Evolutionary conservation across 2,888 invertebrate species (phyloP), one percentile per base, ranked within the genome.

Genomic region (Agrochola circellaris): DNA sequence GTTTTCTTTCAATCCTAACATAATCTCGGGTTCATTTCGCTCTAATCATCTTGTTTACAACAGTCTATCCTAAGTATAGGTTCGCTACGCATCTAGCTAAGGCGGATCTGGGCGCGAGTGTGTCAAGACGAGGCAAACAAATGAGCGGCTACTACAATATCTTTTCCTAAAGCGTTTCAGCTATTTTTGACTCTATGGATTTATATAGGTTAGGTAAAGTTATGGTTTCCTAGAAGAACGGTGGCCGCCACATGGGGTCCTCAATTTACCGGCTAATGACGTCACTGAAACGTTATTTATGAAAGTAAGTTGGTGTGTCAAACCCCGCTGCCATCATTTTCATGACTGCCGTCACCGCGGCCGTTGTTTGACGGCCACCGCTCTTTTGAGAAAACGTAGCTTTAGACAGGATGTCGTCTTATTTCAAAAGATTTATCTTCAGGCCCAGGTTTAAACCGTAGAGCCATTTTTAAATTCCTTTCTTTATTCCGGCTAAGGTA

Each of bases 31-130:
- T 38, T 62, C 3, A 13, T 66, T 26, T 45, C 26, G 20, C 20
- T 45, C 20, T 26, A 20, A 45, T 66, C 45, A 66, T 45, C 26
- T 45, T 66, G 45, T 66, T 66, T 45, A 65, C 65, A 26, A 45
- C 17, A 38, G 38, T 42, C 9, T n/a, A n/a, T n/a, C n/a, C n/a
- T 64, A 17, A 45, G 15, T 7, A 26, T 17, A 65, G 17, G 17
- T n/a, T 42, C 42, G 6, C 65, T 42, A 17, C 42, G 42, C 65
- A 26, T 65, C n/a, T 65, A 54, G 11, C 54, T n/a, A 26, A 65
- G 9, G 17, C 17, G 20, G 65, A 45, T 20, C 65, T 66, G 45
- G 26, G 42, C n/a, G 34, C 23, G 7, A 0, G 0, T 23, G 23
- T 23, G 42, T 42, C 13, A 42, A 42, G 11, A 45, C 62, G 62